Base-by-base conservation (phyloP, 2,113 vertebrate species). In the Odontesthes bonariensis region DNA sequence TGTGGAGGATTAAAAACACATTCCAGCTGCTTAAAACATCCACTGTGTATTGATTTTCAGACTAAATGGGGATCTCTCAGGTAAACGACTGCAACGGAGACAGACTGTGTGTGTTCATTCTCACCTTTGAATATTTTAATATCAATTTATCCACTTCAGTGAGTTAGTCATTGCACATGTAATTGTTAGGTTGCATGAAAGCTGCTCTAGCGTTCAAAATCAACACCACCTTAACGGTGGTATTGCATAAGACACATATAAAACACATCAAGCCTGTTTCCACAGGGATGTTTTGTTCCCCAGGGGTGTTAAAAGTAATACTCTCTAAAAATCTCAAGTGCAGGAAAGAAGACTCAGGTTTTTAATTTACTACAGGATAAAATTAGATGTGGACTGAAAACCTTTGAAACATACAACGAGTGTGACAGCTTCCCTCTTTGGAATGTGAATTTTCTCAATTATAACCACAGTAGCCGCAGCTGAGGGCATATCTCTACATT, bases 71-170 rank as follows among this genome's bases (percentile, higher is more conserved):
- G 33, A 65, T 33, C 32, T 32, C 57, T 53, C 23, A 8, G 47
- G 27, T 31, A 65, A 14, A 2, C 16, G 16, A 23, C 23, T 69
- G 40, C 56, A 75, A 3, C 51, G 5, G 27, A 70, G 56, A 53
- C 66, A 49, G 22, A 65, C 31, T 44, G 32, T 49, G 16, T 32
- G 32, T 42, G 16, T 32, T 31, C 51, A 44, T 40, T 20, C 60
- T 54, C 47, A 17, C 61, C 40, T 63, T 65, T 79, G 17, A 66
- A 69, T 55, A 55, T 63, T 65, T 79, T 11, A 66, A 69, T 55
- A 55, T 32, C 9, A 11, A 32, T 71, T 67, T 55, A 13, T 76
- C 53, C 42, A 46, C 40, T 57, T 52, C 2, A 71, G 53, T 52
- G 27, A 49, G 17, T 71, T 63, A 60, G 61, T 77, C 51, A 68